These are phyloP conservation scores for Drosophila triauraria DNA, from an alignment of 1,140 invertebrate genomes.

Conservation along the genomic window DNA sequence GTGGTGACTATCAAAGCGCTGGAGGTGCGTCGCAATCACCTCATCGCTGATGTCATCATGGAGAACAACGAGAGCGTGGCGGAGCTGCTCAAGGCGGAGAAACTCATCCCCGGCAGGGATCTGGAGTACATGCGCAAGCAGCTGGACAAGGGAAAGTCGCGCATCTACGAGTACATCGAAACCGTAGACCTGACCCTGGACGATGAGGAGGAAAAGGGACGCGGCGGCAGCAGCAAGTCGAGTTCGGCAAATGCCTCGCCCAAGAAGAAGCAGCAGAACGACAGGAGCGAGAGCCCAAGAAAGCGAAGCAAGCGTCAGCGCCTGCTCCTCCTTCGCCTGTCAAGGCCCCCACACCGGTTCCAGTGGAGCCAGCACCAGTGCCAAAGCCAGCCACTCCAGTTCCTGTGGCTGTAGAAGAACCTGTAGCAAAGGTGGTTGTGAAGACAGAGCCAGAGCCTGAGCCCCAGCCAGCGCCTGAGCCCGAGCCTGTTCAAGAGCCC, in stretches of 20 bases:
- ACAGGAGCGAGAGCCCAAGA: conserved; percentile 35
- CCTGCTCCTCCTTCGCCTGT: not conserved
- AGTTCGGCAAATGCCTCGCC: conserved; percentile 42
- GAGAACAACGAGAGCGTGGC: conserved; percentile 55
- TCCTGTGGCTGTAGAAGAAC: not conserved
- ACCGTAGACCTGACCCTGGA: conserved; percentile 74
- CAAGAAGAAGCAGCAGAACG: conserved; percentile 55
- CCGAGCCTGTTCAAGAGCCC: not conserved
- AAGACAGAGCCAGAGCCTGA: not conserved
- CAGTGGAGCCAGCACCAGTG: conserved; percentile 18
- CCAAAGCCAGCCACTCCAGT: conserved; percentile 12
- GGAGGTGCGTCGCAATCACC: conserved; percentile 74
- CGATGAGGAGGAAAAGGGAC: conserved; percentile 67
- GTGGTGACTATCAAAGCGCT: conserved; percentile 73
- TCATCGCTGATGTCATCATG: conserved; percentile 67
- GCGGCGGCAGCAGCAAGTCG: conserved; percentile 33
- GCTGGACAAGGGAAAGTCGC: conserved; percentile 74
- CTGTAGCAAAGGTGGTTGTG: not conserved
- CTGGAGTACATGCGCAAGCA: conserved; percentile 76
- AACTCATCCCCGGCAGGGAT: conserved; percentile 59
- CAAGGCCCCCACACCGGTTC: conserved; percentile 14
- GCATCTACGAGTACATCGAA: conserved; percentile 76
- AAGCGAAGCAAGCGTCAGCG: conserved; percentile 6
- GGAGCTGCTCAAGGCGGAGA: conserved; percentile 56
- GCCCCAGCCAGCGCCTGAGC: not conserved